Base-by-base conservation (phyloP, 2,113 vertebrate species). In the Amia ocellicauda region DNA sequence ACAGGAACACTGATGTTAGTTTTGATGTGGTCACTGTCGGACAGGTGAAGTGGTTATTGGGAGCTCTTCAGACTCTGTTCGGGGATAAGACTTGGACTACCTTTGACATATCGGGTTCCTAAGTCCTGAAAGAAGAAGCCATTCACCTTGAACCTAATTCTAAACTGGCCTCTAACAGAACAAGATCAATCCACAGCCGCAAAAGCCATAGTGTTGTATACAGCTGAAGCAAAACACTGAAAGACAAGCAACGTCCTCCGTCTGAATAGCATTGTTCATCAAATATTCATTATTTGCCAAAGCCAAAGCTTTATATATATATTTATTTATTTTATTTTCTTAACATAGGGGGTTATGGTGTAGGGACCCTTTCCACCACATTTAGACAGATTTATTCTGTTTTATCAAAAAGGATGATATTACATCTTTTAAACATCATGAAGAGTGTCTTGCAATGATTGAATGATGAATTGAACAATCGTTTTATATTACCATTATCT, bases 21-120 rank as follows among this genome's bases (percentile, higher is more conserved):
- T 77, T 80, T 63, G 75, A 60, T 76, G 81, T 78, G 81, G 80
- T 81, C 77, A 71, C 63, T 74, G 77, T 80, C 77, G 80, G 62
- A 79, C 72, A 81, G 74, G 73, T 78, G 4, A 50, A 19, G 41
- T 41, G 45, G 68, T 64, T 51, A 62, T 23, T 40, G 73, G 77
- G 42, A 64, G 70, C 67, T 70, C 31, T 36, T 36, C 31, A 36
- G 31, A 1, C 5, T 36, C 11, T 11, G 31, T 36, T 36, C 31
- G 11, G 11, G 31, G 31, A 36, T 36, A 11, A 7, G 31, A 36
- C 31, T 36, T 5, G 31, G 31, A 36, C 64, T 65, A 40, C 59
- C 70, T 56, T 51, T 63, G 58, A 69, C 70, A 71, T 78, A 78
- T 85, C 76, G 64, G 66, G 60, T 85, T 80, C 80, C 68, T 57